These are phyloP conservation scores for Nebria ingens DNA, from an alignment of 1,140 invertebrate species.

Conservation along the genomic window DNA sequence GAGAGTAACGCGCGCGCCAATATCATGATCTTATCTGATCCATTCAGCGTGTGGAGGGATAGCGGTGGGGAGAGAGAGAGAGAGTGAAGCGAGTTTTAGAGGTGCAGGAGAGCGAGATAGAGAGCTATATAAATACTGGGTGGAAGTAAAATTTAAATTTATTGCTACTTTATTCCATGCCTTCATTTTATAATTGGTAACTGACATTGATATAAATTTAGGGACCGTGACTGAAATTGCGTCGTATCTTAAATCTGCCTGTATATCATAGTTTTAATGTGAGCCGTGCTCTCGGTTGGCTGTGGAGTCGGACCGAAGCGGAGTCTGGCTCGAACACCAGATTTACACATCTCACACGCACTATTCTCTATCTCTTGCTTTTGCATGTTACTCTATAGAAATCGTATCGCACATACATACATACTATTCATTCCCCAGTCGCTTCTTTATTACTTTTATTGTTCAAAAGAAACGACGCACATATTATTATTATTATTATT, in stretches of 20 bases:
- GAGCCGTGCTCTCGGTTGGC: conserved; percentile 17
- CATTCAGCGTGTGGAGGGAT: not conserved
- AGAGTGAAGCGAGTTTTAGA: not conserved
- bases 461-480: too few relatives aligned
- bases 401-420: too few relatives aligned
- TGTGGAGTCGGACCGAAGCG: too few relatives aligned
- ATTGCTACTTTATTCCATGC: conserved; percentile 25
- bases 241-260: conserved; percentile 33
- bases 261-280: conserved; percentile 36
- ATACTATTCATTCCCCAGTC: too few relatives aligned
- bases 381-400: too few relatives aligned
- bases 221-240: conserved; percentile 33
- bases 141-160: conserved; percentile 28
- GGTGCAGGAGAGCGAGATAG: not conserved
- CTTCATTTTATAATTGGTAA: conserved; percentile 34
- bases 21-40: not conserved
- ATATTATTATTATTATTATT: too few relatives aligned
- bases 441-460: too few relatives aligned
- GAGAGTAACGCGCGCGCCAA: too few relatives aligned
- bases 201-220: conserved; percentile 36
- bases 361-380: too few relatives aligned
- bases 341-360: conserved; percentile 27
- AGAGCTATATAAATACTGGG: conserved; percentile 13
- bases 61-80: not conserved
- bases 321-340: conserved; percentile 23